Evolutionary conservation across 1,140 invertebrate species (phyloP).

Genomic region (Hyles euphorbiae): DNA sequence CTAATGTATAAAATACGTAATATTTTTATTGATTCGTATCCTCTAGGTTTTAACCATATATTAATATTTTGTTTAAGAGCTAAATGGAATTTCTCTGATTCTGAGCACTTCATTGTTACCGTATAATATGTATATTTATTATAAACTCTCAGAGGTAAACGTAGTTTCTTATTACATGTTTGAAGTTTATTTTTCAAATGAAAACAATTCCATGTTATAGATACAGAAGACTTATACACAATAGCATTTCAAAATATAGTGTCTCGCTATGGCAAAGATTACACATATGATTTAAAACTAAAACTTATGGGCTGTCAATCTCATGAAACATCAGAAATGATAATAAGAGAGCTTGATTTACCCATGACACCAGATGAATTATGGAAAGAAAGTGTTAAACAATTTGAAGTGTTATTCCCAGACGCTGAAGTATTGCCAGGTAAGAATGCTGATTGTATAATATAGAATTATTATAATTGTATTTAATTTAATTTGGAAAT

Average conservation of each 20-base stretch:
- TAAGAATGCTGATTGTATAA: slow-evolving; percentile 36
- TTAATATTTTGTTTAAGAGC: too few relatives aligned
- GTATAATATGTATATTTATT: too few relatives aligned
- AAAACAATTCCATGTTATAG: slow-evolving; percentile 57
- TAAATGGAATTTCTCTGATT: too few relatives aligned
- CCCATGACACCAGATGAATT: slow-evolving; percentile 84
- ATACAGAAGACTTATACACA: slow-evolving; percentile 88
- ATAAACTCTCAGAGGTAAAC: too few relatives aligned
- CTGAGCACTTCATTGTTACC: too few relatives aligned
- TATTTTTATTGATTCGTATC: too few relatives aligned
- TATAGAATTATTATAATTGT: background rate
- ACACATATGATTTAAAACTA: slow-evolving; percentile 85
- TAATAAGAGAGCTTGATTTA: slow-evolving; percentile 81
- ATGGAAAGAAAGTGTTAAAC: slow-evolving; percentile 47
- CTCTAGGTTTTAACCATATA: background rate
- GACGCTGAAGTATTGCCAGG: slow-evolving; percentile 80
- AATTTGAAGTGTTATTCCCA: slow-evolving; percentile 78
- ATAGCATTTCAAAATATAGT: slow-evolving; percentile 82
- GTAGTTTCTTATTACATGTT: too few relatives aligned
- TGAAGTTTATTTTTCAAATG: background rate
- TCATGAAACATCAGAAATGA: slow-evolving; percentile 75
- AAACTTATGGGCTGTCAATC: slow-evolving; percentile 85
- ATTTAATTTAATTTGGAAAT: too few relatives aligned
- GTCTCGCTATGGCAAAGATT: slow-evolving; percentile 82
- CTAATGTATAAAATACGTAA: too few relatives aligned